Base-by-base conservation (phyloP, 2,113 vertebrate genomes). In the Odontesthes bonariensis region DNA sequence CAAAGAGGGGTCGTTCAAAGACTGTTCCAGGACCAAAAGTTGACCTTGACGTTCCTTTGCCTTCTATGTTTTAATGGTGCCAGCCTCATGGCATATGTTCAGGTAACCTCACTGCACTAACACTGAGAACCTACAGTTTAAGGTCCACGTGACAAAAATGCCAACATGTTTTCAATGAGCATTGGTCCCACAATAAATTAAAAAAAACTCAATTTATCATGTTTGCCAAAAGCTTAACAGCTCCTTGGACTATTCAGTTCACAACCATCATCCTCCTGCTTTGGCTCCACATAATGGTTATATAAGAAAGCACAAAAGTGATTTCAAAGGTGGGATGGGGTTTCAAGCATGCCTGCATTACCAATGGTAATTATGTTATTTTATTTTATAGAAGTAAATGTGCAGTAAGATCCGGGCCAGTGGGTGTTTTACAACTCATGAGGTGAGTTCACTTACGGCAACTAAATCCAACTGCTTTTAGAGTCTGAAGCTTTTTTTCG, bases 81-180 rank as follows among this genome's bases (percentile, higher is more conserved):
- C 33, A 14, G 40, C 22, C 59, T 70, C 14, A 66, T 77, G 68
- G 53, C 20, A 53, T 33, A 68, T 14, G 6, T 58, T 57, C 40
- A 51, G 7, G n/a, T 73, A 69, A 73, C 69, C 66, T 75, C 47
- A 17, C 27, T 61, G 51, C 76, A 38, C 69, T 64, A 69, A 54
- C 59, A 58, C 62, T 68, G 83, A 16, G 16, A 49, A 38, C 35
- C 35, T 35, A 35, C 35, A 35, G 35, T 35, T 47, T 47, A 6
- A 5, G 6, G 46, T 23, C 16, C n/a, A n/a, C n/a, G n/a, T n/a
- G n/a, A n/a, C n/a, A n/a, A n/a, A n/a, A n/a, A n/a, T 66, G 64
- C 61, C 57, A 47, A 38, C 73, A 69, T 67, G 33, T 73, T 83
- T 90, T 89, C 35, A 91, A 85, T 91, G 79, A 89, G 65, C 76